These are phyloP conservation scores for Myotis findleyi DNA, from an alignment of 2,797 vertebrate genomes.

Conservation along the genomic window DNA sequence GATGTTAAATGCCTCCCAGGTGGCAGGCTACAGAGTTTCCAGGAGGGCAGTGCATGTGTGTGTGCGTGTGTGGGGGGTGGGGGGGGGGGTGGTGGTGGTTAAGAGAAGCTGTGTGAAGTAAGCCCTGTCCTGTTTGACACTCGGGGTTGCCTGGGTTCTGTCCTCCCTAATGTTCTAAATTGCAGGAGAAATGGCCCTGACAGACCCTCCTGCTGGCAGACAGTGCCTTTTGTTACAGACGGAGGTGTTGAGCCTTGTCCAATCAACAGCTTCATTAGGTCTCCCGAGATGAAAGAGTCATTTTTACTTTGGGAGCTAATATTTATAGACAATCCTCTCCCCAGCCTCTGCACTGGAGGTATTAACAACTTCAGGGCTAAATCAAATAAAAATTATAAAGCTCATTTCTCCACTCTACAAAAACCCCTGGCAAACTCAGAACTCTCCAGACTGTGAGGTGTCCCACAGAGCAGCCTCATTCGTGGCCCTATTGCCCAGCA, in stretches of 20 bases:
- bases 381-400: slow-evolving; percentile 85
- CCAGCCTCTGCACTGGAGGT: slow-evolving; percentile 67
- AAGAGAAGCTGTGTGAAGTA: not conserved
- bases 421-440: slow-evolving; percentile 62
- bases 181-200: not conserved
- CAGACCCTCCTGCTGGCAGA: slow-evolving; percentile 59
- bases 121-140: slow-evolving; percentile 30
- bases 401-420: slow-evolving; percentile 75
- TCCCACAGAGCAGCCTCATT: not conserved
- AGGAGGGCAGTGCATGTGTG: not conserved
- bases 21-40: not conserved
- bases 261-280: slow-evolving; percentile 84
- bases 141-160: slow-evolving; percentile 5
- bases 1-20: slow-evolving; percentile 39
- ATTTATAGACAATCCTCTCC: slow-evolving; percentile 70
- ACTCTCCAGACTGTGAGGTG: not conserved
- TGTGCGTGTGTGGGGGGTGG: not conserved
- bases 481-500: not conserved
- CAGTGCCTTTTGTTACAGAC: slow-evolving; percentile 78
- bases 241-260: slow-evolving; percentile 81
- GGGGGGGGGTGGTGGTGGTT: no score
- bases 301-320: slow-evolving; percentile 74
- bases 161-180: slow-evolving; percentile 64
- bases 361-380: slow-evolving; percentile 85
- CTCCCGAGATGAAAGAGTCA: slow-evolving; percentile 76